Percentiles rank a stretch among this genome's conserved stretches.
Conservation (phyloP, 2,113 vertebrate genomes). For the Crotalus viridis region DNA sequence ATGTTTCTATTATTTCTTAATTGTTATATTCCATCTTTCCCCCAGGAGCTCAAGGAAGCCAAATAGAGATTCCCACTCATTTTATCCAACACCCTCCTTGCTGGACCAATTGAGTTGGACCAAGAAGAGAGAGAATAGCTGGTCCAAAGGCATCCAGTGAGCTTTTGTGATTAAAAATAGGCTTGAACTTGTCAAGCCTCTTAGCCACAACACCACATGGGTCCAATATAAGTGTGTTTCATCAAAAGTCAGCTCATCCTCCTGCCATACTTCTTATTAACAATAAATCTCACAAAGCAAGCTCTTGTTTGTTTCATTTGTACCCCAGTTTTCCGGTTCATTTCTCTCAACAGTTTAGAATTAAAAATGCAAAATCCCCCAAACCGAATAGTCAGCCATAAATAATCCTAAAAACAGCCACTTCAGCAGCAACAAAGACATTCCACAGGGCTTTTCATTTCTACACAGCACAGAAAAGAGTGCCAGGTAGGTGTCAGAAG, state of each 20-base stretch:
- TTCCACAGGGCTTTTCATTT: neutral
- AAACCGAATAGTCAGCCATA: neutral
- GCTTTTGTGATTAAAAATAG: neutral
- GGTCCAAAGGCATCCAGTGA: neutral
- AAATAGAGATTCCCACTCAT: neutral
- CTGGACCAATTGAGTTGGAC: neutral
- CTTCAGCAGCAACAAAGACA: neutral
- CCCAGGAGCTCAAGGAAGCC: neutral
- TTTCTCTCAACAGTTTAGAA: neutral
- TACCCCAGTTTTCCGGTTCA: neutral
- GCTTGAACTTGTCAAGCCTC: neutral
- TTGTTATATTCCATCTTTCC: neutral
- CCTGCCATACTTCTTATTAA: neutral
- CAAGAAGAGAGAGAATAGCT: neutral
- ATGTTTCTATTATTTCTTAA: neutral
- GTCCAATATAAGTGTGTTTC: neutral
- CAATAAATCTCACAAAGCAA: neutral
- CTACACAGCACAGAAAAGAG: neutral
- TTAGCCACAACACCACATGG: neutral
- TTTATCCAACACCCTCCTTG: neutral
- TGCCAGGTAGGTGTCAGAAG: neutral
- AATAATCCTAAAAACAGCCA: neutral
- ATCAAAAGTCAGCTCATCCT: neutral
- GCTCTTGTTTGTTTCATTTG: neutral
- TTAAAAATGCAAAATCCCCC: conserved; percentile 3